Percentiles rank a stretch among this genome's conserved stretches.
phyloP scores from a whole-genome alignment of 2,888 invertebrate species.

The Acrobeloides nanus region DNA sequence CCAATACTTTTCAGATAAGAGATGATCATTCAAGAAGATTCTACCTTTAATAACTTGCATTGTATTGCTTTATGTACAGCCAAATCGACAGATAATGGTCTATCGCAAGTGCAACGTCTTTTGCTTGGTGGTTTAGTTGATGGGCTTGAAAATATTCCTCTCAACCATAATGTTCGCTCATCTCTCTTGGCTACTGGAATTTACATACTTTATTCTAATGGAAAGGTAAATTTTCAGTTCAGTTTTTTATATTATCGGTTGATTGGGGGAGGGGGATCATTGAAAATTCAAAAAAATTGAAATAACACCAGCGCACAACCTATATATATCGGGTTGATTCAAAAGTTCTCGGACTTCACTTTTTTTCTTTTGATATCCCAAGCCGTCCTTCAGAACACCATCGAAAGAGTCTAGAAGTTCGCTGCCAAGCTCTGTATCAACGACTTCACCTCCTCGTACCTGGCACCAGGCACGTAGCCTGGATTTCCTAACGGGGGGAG shows the following conservation, averaged over 20 bases:
- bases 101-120: constrained; percentile 16
- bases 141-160: constrained; percentile 26
- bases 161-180: constrained; percentile 49
- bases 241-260: constrained; percentile 1
- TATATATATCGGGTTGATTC: too few species aligned
- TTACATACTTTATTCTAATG: constrained; percentile 39
- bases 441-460: too few species aligned
- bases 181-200: constrained; percentile 37
- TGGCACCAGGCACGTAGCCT: too few species aligned
- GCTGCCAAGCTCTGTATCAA: too few species aligned
- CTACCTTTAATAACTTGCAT: constrained; percentile 42
- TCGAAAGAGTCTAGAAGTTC: too few species aligned
- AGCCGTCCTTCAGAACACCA: too few species aligned
- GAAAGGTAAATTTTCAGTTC: constrained; percentile 24
- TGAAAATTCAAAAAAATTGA: background rate
- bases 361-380: too few species aligned
- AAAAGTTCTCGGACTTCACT: too few species aligned
- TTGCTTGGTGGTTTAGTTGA: constrained; percentile 20
- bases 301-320: too few species aligned
- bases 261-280: background rate
- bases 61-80: constrained; percentile 41
- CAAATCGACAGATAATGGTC: constrained; percentile 20
- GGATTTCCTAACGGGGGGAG: too few species aligned
- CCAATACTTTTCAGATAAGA: too few species aligned
- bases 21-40: constrained; percentile 24